phyloP scores from a whole-genome alignment of 2,113 vertebrate genomes.

The Cryptomyrus ogoouensis region DNA sequence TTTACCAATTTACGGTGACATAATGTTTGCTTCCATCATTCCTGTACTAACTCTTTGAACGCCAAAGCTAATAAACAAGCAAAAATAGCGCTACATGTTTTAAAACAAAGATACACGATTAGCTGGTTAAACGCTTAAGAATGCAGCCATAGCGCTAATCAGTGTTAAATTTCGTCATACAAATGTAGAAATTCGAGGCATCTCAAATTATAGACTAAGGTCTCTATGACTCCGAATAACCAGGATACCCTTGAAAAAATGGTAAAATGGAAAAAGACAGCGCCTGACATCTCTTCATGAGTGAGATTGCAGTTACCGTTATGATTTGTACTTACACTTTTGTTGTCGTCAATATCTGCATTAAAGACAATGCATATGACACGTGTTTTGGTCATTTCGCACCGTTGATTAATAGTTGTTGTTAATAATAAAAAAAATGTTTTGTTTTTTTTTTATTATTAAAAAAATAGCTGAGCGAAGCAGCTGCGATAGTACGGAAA shows the following conservation, averaged over 20 bases:
- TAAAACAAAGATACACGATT: not conserved
- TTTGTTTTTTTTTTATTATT: slow-evolving; percentile 28
- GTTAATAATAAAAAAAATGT: not conserved
- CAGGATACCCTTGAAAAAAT: not conserved
- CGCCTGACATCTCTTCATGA: not conserved
- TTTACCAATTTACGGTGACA: not conserved
- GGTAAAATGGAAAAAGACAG: not conserved
- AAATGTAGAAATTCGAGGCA: not conserved
- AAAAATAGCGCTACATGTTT: not conserved
- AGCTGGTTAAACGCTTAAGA: not conserved
- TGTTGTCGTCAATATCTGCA: slow-evolving; percentile 51
- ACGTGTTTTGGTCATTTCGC: not conserved
- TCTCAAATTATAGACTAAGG: not conserved
- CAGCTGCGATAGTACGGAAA: slow-evolving; percentile 33
- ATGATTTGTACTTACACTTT: slow-evolving; percentile 58
- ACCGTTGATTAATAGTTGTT: not conserved
- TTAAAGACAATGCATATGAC: slow-evolving; percentile 52
- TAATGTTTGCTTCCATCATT: not conserved
- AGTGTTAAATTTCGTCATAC: not conserved
- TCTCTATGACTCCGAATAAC: not conserved
- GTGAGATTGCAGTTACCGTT: not conserved
- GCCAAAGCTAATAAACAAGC: not conserved
- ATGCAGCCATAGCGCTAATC: not conserved
- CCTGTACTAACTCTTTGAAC: not conserved
- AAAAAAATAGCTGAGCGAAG: slow-evolving; percentile 22